Evolutionary conservation across 1,140 invertebrate species (phyloP).

Genomic region (Zelostemma sp.): DNA sequence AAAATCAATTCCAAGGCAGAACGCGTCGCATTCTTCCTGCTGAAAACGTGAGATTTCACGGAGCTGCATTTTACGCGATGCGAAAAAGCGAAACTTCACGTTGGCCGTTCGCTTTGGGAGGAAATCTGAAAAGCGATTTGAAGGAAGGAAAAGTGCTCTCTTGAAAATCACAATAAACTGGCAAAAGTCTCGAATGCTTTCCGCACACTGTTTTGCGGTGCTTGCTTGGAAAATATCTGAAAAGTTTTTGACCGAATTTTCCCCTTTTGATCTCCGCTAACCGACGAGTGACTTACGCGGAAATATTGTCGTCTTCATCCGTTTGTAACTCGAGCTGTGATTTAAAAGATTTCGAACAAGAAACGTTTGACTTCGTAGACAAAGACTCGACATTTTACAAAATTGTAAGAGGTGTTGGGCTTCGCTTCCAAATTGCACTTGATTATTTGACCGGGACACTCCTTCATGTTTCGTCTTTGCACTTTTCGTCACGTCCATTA

Average conservation of each 20-base stretch:
- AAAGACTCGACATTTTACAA: too few species aligned
- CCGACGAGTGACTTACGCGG: too few species aligned
- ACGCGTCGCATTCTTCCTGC: constrained; percentile 44
- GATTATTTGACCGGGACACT: too few species aligned
- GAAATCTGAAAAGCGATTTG: constrained; percentile 45
- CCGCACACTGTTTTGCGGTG: constrained; percentile 26
- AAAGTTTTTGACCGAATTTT: constrained; percentile 4
- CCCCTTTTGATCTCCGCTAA: background rate
- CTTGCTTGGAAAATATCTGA: constrained; percentile 21
- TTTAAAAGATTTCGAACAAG: too few species aligned
- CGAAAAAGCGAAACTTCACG: constrained; percentile 38
- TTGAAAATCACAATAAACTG: constrained; percentile 41
- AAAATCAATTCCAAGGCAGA: constrained; percentile 44
- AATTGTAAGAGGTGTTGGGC: too few species aligned
- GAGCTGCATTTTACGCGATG: constrained; percentile 31
- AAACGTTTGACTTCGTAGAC: too few species aligned
- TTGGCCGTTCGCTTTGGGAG: constrained; percentile 34
- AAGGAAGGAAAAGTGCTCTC: constrained; percentile 33
- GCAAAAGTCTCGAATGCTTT: constrained; percentile 32
- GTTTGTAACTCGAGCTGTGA: too few species aligned
- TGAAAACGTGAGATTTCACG: constrained; percentile 38
- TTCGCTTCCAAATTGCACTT: too few species aligned
- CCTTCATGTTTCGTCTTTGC: constrained; percentile 34
- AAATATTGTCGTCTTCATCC: too few species aligned
- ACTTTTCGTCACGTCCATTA: constrained; percentile 45